phyloP scores from a whole-genome alignment of 2,113 vertebrate genomes.

The Butorides virescens region DNA sequence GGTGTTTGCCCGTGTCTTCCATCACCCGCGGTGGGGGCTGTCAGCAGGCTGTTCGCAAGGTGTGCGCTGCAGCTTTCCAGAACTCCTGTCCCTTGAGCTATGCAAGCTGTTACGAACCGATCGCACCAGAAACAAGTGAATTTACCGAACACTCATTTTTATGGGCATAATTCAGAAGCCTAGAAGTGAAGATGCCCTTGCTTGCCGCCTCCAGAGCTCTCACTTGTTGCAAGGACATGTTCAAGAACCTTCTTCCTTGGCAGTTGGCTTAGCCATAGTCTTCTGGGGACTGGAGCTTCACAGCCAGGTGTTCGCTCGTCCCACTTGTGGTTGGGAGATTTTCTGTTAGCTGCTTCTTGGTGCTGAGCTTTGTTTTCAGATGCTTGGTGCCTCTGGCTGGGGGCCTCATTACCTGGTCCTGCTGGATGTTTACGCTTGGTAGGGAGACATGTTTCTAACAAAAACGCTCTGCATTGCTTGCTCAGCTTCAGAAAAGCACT shows the following conservation, averaged over 20 bases:
- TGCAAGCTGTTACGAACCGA: not conserved
- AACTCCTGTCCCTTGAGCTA: not conserved
- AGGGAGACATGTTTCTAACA: not conserved
- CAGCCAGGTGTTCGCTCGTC: not conserved
- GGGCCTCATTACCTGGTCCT: not conserved
- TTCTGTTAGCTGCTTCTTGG: not conserved
- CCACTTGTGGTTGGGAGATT: not conserved
- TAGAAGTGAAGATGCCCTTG: not conserved
- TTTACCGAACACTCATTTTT: not conserved
- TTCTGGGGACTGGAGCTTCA: not conserved
- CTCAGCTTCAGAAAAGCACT: not conserved
- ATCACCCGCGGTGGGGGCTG: accelerated
- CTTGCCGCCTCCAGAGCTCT: not conserved
- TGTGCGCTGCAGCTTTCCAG: not conserved
- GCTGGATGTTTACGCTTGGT: not conserved
- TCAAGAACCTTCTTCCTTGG: not conserved
- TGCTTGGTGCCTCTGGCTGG: not conserved
- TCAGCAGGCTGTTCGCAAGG: not conserved
- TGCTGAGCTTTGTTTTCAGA: not conserved
- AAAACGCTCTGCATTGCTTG: not conserved
- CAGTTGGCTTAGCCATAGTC: not conserved
- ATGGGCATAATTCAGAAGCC: not conserved
- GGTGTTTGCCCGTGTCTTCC: not conserved
- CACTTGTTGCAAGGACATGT: not conserved
- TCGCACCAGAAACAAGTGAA: not conserved